Base-by-base conservation (phyloP, 2,888 invertebrate species). In the Argyresthia goedartella region DNA sequence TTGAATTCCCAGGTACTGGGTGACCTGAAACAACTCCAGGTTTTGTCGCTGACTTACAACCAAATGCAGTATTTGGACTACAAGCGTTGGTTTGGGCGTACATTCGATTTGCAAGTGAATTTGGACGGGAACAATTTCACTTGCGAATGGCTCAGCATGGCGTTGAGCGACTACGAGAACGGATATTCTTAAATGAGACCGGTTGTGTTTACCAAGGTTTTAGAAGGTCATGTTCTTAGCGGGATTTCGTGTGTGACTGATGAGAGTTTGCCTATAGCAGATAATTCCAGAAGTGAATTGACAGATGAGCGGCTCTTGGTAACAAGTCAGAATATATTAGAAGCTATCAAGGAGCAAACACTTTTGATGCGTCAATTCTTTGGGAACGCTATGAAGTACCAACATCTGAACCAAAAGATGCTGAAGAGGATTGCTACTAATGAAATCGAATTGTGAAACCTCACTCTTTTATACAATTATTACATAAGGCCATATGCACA, bases 171-270 rank as follows among this genome's bases (percentile, higher is more conserved):
- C 56, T 76, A 60, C 49, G 69, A 79, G 9, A 80, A 73, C 57
- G 81, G 81, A 0, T 81, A 69, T 54, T 73, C 81, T 0, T 78
- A 63, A 55, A 78, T 84, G 70, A 65, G 59, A 16, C 84, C 81
- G 0, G 53, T 62, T 0, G 74, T 71, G 1, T 41, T 68, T 0
- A 55, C 59, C 9, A 48, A 56, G 0, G 51, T 54, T 0, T 53
- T 58, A 6, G 54, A 58, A 0, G 67, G 62, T 0, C 56, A 71
- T 57, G 71, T 80, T 0, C 52, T 86, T n/a, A 74, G 77, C 53
- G 79, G 78, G 0, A 76, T 85, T 25, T 75, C 82, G 0, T 86
- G 85, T 54, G 51, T 56, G 2, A 54, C 64, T 2, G 59, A 57
- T 0, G 60, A 61, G 11, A 53, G 53, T 2, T n/a, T 50, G 53